Conservation (phyloP, 2,113 vertebrate genomes). For the Gambusia affinis region DNA sequence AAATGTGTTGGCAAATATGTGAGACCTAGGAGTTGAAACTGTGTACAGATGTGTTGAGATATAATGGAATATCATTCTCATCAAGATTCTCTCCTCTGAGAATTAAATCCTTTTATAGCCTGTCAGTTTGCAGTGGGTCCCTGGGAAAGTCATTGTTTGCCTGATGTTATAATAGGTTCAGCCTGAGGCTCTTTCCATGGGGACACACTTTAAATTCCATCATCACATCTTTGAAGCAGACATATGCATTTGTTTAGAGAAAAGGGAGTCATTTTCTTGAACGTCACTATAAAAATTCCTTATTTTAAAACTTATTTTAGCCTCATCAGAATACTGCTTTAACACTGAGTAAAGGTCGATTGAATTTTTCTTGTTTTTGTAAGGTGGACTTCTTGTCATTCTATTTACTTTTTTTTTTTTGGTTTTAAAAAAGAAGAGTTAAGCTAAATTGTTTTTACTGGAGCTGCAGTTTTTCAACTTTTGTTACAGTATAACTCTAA, state of each 20-base stretch:
- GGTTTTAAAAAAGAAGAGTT: too few species aligned
- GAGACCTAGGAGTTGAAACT: constrained; percentile 4
- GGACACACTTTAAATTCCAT: constrained; percentile 37
- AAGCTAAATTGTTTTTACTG: too few species aligned
- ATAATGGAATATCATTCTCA: constrained; percentile 38
- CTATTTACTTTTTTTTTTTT: too few species aligned
- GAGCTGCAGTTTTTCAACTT: too few species aligned
- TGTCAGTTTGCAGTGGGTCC: constrained; percentile 32
- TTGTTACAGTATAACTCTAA: too few species aligned
- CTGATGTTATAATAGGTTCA: constrained; percentile 45
- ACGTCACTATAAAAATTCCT: constrained; percentile 5
- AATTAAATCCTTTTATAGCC: constrained; percentile 44
- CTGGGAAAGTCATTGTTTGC: constrained; percentile 44
- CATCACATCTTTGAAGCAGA: constrained; percentile 42
- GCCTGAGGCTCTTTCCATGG: constrained; percentile 42
- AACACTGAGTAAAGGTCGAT: too few species aligned
- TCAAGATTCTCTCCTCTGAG: constrained; percentile 40
- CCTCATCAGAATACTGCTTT: not conserved
- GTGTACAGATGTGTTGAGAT: not conserved
- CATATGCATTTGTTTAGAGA: constrained; percentile 12
- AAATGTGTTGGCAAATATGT: constrained; percentile 1
- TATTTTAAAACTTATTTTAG: constrained; percentile 11
- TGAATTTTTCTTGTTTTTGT: too few species aligned
- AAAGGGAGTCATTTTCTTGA: constrained; percentile 38
- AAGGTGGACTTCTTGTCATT: too few species aligned